These are phyloP conservation scores for Prochilodus magdalenae DNA, from an alignment of 2,113 vertebrate genomes.

Conservation along the genomic window DNA sequence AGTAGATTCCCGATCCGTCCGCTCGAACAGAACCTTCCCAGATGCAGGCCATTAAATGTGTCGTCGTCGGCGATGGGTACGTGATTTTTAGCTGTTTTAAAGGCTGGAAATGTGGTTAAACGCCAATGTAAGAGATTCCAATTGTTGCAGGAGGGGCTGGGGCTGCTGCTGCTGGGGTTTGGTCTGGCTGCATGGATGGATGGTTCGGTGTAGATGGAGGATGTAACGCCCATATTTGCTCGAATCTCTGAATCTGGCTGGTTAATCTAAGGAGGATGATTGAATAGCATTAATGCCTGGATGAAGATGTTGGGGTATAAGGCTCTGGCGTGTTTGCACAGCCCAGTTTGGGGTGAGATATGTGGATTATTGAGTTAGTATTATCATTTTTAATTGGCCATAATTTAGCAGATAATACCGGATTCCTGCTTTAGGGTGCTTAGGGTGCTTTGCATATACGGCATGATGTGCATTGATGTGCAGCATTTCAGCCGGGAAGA, in stretches of 20 bases:
- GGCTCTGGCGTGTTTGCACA: background rate
- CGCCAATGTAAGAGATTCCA: conserved; percentile 43
- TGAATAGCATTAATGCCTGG: background rate
- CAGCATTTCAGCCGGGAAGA: background rate
- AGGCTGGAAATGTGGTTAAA: background rate
- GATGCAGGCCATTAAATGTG: conserved; percentile 76
- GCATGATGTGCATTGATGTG: background rate
- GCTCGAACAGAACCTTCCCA: conserved; percentile 29
- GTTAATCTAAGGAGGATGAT: background rate
- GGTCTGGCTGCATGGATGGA: conserved; percentile 13
- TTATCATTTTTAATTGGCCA: background rate
- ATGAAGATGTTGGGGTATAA: background rate
- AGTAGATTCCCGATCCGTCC: conserved; percentile 17
- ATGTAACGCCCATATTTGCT: background rate
- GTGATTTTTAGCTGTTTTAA: conserved; percentile 29
- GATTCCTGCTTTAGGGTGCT: background rate
- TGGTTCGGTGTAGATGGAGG: background rate
- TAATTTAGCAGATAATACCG: background rate
- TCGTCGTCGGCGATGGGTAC: conserved; percentile 74
- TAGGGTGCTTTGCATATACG: background rate
- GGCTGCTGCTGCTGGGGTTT: conserved; percentile 27
- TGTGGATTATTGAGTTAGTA: background rate
- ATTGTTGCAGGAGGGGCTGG: conserved; percentile 60
- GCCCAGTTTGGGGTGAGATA: background rate
- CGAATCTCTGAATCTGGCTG: background rate